Percentiles rank a stretch among this genome's conserved stretches.
Evolutionary conservation across 2,797 vertebrate genomes (phyloP).

Genomic region (Pangasius sanitwongsei): DNA sequence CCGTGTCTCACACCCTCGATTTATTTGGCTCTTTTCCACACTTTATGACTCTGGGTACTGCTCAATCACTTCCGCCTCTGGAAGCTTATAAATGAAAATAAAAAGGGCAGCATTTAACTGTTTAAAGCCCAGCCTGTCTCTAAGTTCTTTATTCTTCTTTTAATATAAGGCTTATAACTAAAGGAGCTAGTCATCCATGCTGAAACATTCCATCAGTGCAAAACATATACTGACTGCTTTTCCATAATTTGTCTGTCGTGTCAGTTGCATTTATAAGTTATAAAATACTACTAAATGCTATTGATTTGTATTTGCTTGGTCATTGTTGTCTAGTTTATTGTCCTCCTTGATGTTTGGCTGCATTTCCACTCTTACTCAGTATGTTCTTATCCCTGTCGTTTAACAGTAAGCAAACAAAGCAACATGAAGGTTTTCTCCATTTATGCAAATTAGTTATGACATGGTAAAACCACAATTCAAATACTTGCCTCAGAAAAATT

Average conservation of each 20-base stretch:
- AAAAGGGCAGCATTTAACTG: not conserved
- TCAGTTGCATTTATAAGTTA: not conserved
- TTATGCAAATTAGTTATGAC: not conserved
- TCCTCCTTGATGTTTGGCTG: not conserved
- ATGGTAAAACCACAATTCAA: not conserved
- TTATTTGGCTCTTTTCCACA: conserved; percentile 36
- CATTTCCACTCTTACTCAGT: not conserved
- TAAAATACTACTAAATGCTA: not conserved
- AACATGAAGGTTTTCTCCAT: not conserved
- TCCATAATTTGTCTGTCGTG: not conserved
- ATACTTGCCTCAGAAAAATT: not conserved
- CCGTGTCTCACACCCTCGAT: conserved; percentile 12
- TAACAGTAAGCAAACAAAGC: not conserved
- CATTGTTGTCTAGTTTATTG: not conserved
- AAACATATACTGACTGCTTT: not conserved
- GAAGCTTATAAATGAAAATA: conserved; percentile 25
- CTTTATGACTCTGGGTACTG: conserved; percentile 49
- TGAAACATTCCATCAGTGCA: not conserved
- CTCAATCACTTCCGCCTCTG: conserved; percentile 46
- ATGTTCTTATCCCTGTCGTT: not conserved
- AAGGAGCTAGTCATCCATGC: not conserved
- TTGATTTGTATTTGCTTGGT: not conserved
- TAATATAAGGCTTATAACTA: not conserved
- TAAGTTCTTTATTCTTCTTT: not conserved
- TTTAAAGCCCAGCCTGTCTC: not conserved